Percentiles rank a stretch among this genome's conserved stretches.
Conservation (phyloP, 2,113 vertebrate genomes). For the Oryzias celebensis region DNA sequence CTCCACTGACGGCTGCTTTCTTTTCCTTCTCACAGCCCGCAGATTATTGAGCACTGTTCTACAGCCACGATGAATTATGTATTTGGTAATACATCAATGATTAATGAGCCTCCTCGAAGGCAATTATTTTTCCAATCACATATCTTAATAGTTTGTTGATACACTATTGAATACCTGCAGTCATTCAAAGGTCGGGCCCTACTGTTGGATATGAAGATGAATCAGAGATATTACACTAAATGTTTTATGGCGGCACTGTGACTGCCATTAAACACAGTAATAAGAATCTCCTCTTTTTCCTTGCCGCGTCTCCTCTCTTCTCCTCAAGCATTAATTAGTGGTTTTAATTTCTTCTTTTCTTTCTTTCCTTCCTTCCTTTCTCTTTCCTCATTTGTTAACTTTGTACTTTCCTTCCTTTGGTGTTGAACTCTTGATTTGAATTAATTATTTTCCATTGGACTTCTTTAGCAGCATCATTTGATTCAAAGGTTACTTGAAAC, state of each 20-base stretch:
- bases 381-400: neutral
- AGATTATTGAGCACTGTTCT: neutral
- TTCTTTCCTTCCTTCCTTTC: neutral
- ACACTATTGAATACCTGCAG: conserved; percentile 33
- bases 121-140: conserved; percentile 48
- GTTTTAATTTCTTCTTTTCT: neutral
- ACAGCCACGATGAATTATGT: conserved; percentile 32
- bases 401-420: neutral
- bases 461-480: too few relatives aligned
- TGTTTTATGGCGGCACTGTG: neutral
- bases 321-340: neutral
- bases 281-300: neutral
- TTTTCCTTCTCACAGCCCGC: conserved; percentile 7
- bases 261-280: neutral
- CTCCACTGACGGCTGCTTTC: neutral
- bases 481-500: neutral
- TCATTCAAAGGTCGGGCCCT: conserved; percentile 40
- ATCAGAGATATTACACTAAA: conserved; percentile 4
- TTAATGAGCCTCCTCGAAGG: conserved; percentile 33
- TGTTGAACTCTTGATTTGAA: neutral
- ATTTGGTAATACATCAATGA: conserved; percentile 40
- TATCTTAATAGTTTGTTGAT: conserved; percentile 35
- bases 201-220: conserved; percentile 18
- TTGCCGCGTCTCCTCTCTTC: neutral
- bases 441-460: too few relatives aligned